Percentiles rank a stretch among this genome's conserved stretches.
Conservation (phyloP, 2,113 vertebrate genomes). For the Gymnogyps californianus region DNA sequence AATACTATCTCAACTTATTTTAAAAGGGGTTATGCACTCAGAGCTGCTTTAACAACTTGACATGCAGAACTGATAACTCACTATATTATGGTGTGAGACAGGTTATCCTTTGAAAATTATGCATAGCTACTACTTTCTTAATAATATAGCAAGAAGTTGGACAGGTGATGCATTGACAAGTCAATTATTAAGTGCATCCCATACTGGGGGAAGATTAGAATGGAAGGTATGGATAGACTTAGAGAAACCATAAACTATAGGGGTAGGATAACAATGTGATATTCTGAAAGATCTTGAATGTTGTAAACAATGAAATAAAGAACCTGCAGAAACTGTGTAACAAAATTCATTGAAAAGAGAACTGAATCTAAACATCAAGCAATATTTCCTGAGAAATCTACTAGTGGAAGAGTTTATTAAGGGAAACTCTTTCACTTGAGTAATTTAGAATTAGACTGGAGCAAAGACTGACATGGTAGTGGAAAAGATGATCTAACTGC, state of each 20-base stretch:
- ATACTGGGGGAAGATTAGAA: not conserved
- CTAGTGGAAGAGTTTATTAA: not conserved
- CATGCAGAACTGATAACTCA: not conserved
- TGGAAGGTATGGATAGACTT: not conserved
- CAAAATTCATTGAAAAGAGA: not conserved
- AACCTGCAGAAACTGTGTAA: not conserved
- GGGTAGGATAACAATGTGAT: not conserved
- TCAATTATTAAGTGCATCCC: not conserved
- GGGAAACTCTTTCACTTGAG: not conserved
- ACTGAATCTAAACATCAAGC: not conserved
- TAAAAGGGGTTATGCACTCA: not conserved
- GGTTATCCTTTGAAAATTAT: not conserved
- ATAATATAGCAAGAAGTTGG: not conserved
- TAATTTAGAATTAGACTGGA: not conserved
- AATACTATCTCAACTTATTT: not conserved
- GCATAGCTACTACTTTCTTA: not conserved
- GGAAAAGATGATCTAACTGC: not conserved
- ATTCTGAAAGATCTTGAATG: not conserved
- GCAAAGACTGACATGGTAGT: not conserved
- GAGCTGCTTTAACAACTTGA: not conserved
- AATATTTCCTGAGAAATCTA: not conserved
- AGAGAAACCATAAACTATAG: not conserved
- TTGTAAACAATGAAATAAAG: not conserved
- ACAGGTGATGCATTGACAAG: not conserved
- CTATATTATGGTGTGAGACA: not conserved